Base-by-base conservation (phyloP, 1,140 invertebrate species). In the Zaprionus ornatus region DNA sequence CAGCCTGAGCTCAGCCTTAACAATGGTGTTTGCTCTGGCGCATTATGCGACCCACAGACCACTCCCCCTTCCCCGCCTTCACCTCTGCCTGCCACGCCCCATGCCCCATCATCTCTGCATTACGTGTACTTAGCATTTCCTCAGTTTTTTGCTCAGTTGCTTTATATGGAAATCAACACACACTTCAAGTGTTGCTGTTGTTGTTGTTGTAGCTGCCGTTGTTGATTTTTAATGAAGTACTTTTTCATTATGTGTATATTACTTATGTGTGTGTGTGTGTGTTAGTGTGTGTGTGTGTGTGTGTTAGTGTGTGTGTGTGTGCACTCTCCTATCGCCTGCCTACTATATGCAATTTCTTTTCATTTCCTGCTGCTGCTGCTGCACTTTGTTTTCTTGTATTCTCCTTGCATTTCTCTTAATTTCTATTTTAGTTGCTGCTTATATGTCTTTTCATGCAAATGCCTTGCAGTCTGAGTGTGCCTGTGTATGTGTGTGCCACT, bases 211-310 rank as follows among this genome's bases (percentile, higher is more conserved):
- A 37, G 78, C 50, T 59, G 77, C 17, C 45, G 45, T 50, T 66
- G 81, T 84, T 84, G 83, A 87, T 87, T 87, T 87, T 87, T 87
- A 87, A 87, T 87, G 83, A 87, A 87, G 83, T 87, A 87, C 83
- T 87, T 87, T 87, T 88, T 87, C 77, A 86, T 86, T 87, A 86
- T 80, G 66, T 73, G 68, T 72, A 76, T 76, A 76, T 76, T 72
- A 71, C 74, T 76, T 66, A 52, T 40, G 21, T 29, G 25, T 29
- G 23, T 55, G 37, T n/a, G 12, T 10, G 3, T 54, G 23, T 27
- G 25, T 54, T 19, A 0, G 13, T 25, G 32, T 37, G 19, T 37
- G 21, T 54, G n/a, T 56, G 19, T 40, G 12, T 10, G 3, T 54
- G 23, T 27, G 25, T 54, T 19, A 0, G 13, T 25, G 32, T 37